Evolutionary conservation across 1,140 invertebrate species (phyloP).

Genomic region (Bombyx mandarina): DNA sequence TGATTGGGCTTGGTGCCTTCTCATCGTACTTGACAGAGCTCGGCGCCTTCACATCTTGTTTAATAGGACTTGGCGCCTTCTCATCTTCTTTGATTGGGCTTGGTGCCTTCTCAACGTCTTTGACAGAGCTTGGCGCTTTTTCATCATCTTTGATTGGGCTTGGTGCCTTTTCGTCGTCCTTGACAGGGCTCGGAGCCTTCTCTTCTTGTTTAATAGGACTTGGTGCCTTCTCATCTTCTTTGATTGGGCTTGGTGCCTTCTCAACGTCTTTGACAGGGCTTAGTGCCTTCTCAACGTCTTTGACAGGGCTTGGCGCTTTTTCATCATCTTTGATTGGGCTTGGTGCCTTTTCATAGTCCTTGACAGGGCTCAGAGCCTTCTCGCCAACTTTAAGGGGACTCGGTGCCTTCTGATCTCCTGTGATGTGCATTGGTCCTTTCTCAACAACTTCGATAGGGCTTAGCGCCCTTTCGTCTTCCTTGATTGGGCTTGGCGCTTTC

Average conservation of each 20-base stretch:
- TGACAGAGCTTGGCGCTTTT: slow-evolving; percentile 5
- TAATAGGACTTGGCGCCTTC: slow-evolving; percentile 1
- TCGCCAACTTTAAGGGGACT: background rate
- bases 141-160: slow-evolving; percentile 5
- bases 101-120: background rate
- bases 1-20: too few species aligned
- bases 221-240: slow-evolving; percentile 2
- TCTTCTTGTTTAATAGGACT: slow-evolving; percentile 15
- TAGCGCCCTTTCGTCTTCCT: background rate
- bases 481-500: background rate
- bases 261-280: background rate
- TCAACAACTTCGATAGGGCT: background rate
- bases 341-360: background rate
- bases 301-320: slow-evolving; percentile 2
- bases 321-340: background rate
- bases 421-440: too few species aligned
- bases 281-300: background rate
- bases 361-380: background rate
- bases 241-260: background rate
- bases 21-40: background rate
- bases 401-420: background rate
- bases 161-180: slow-evolving; percentile 9
- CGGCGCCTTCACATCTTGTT: background rate
- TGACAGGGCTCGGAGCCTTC: slow-evolving; percentile 5
- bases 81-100: slow-evolving; percentile 10